Base-by-base conservation (phyloP, 2,888 invertebrate species). In the Acleris sparsana region DNA sequence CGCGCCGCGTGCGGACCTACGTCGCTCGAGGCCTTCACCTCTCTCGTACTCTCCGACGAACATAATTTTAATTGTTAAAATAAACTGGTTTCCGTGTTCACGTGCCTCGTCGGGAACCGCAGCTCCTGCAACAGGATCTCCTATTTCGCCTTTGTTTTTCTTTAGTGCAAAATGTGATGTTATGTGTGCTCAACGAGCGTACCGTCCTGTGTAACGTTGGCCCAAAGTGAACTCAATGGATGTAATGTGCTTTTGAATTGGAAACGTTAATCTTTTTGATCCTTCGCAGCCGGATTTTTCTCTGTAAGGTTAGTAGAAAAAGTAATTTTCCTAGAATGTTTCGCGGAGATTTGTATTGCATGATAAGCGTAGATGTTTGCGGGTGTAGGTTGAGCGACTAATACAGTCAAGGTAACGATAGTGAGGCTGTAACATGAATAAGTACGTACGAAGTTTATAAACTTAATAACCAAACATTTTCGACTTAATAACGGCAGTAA, bases 101-200 rank as follows among this genome's bases (percentile, higher is more conserved):
- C 80, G 75, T 80, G 75, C 75, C 74, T 78, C 78, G 70, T 76
- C 75, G 76, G 75, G 73, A 75, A 76, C 74, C 69, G 70, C 76
- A 71, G 73, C 72, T 75, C 73, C 72, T 71, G 74, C 73, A 80
- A 83, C 84, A 83, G 86, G 82, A 87, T 86, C 75, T 80, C 77
- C 78, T 80, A 80, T 82, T 80, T 70, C 72, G 69, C 71, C 71
- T 80, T 85, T 85, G 84, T 86, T 88, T 83, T 80, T 79, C 79
- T 80, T 83, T 79, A 78, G 91, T 91, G 91, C 88, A 88, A 91
- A 90, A 91, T 91, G 92, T 92, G 92, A 92, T 88, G 86, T 88
- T 87, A 80, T 89, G 87, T 87, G 86, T 91, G 91, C 73, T 84
- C 82, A 85, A 80, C 82, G 75, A 88, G 83, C 87, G 85, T 84